A percentile compares a stretch with the other conserved stretches of the same genome.
Evolutionary conservation across 2,797 vertebrate genomes (phyloP).

Genomic region (Denticeps clupeoides): DNA sequence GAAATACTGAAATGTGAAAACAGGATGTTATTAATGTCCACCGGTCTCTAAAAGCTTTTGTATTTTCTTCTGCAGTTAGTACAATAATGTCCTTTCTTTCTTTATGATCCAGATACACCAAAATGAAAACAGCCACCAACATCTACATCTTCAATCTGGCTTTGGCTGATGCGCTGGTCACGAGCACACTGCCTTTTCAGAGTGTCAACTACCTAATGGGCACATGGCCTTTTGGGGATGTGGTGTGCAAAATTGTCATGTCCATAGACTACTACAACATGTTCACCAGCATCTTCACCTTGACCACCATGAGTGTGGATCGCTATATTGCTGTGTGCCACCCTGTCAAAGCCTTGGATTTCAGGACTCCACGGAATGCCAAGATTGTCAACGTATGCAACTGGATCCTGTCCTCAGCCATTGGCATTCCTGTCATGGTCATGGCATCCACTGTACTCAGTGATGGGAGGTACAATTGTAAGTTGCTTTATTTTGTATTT

Average conservation of each 20-base stretch:
- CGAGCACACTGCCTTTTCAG: conserved; percentile 94
- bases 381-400: conserved; percentile 98
- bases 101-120: conserved; percentile 76
- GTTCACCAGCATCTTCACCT: conserved; percentile 98
- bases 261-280: conserved; percentile 99
- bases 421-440: conserved; percentile 94
- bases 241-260: conserved; percentile 89
- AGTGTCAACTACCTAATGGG: conserved; percentile 98
- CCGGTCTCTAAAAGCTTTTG: too few relatives aligned
- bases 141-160: conserved; percentile 99
- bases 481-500: neutral
- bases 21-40: too few relatives aligned
- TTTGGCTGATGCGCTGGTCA: conserved; percentile 86
- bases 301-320: conserved; percentile 98
- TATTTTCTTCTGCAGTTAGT: neutral
- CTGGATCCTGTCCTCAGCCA: conserved; percentile 95
- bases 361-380: conserved; percentile 89
- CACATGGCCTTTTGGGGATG: conserved; percentile 89
- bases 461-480: neutral
- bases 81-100: neutral
- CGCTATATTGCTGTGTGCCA: conserved; percentile 96
- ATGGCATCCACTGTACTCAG: conserved; percentile 77
- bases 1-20: too few relatives aligned
- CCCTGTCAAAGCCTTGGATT: conserved; percentile 92
- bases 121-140: conserved; percentile 99